A percentile compares a stretch with the other conserved stretches of the same genome.
Evolutionary conservation across 2,888 invertebrate genomes (phyloP).

Genomic region (Athetis lepigone): DNA sequence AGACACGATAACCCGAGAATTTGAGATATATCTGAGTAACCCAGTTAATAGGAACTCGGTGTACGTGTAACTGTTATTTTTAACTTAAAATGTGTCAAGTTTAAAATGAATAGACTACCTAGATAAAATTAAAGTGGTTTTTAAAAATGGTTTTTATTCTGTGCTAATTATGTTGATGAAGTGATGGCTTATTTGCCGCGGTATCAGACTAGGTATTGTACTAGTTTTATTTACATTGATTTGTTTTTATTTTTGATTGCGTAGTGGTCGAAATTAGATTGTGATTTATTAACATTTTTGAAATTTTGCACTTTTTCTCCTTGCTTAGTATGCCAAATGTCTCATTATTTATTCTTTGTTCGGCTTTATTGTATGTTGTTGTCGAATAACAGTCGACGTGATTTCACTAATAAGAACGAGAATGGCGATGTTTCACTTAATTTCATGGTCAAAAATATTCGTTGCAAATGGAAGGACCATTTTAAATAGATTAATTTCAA

Average conservation of each 20-base stretch:
- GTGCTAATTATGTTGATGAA: background rate
- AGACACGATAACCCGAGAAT: conserved; percentile 29
- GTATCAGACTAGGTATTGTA: conserved; percentile 15
- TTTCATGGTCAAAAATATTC: no score
- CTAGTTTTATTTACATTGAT: background rate
- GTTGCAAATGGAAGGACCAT: no score
- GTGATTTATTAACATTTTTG: no score
- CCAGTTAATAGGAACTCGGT: conserved; percentile 29
- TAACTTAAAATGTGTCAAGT: conserved; percentile 31
- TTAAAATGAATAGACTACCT: conserved; percentile 21
- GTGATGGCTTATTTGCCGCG: conserved; percentile 12
- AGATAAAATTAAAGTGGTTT: conserved; percentile 38
- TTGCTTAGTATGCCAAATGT: no score
- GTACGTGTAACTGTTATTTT: conserved; percentile 38
- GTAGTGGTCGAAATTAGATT: no score
- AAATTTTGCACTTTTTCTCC: no score
- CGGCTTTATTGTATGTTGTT: no score
- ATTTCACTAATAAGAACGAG: no score
- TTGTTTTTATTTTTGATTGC: background rate
- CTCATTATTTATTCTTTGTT: no score
- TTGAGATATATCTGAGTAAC: conserved; percentile 41
- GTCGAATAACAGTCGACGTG: no score
- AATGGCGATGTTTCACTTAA: no score
- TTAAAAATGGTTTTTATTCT: background rate
- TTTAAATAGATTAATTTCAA: no score